These are phyloP conservation scores for Neosilurus hyrtlii DNA, from an alignment of 2,797 vertebrate genomes.

Conservation along the genomic window DNA sequence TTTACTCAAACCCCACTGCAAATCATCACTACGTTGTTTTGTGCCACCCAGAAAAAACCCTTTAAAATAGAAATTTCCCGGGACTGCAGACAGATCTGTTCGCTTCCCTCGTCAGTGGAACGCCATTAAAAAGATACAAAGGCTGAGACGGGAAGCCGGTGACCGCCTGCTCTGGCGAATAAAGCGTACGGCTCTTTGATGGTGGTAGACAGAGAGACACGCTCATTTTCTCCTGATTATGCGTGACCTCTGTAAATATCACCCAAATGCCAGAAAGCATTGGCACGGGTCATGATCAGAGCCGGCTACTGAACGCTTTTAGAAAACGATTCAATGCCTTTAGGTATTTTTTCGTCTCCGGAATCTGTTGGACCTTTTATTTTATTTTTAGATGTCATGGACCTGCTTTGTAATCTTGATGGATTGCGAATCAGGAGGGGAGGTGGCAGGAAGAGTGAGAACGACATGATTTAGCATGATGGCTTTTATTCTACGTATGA, in stretches of 20 bases:
- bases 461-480: background rate
- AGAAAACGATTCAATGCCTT: conserved; percentile 4
- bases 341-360: background rate
- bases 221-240: conserved; percentile 56
- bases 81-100: background rate
- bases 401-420: background rate
- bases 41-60: background rate
- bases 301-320: background rate
- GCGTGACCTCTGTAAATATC: conserved; percentile 67
- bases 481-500: background rate
- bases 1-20: background rate
- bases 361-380: background rate
- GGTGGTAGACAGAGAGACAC: conserved; percentile 15
- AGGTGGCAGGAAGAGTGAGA: background rate
- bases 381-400: background rate
- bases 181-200: conserved; percentile 33
- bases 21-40: conserved; percentile 23
- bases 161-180: background rate
- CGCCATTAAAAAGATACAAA: conserved; percentile 22
- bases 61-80: background rate
- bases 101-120: background rate
- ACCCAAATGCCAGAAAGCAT: conserved; percentile 61
- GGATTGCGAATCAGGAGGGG: too few species aligned
- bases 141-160: conserved; percentile 12
- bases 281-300: conserved; percentile 34